Percentiles rank a stretch among this genome's conserved stretches.
Conservation (phyloP, 2,888 invertebrate species). For the Helleia helle region DNA sequence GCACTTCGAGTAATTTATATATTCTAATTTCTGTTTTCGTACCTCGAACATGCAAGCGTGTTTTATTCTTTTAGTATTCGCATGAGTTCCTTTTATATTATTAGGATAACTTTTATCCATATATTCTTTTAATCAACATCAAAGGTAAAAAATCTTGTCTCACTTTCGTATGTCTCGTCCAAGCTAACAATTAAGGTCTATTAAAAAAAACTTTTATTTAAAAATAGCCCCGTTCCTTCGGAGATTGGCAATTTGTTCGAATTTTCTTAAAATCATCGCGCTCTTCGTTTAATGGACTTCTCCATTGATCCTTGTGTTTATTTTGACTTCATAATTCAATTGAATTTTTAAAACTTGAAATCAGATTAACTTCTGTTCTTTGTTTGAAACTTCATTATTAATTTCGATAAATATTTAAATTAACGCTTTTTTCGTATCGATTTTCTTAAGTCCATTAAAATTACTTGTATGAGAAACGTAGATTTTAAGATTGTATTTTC, state of each 20-base stretch:
- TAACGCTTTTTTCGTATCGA: too few relatives aligned
- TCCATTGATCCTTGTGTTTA: constrained; percentile 40
- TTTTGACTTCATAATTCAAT: constrained; percentile 50
- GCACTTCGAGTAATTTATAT: too few relatives aligned
- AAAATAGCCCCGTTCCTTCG: constrained; percentile 34
- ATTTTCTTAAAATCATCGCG: constrained; percentile 55
- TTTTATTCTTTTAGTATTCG: too few relatives aligned
- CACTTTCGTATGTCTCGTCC: constrained; percentile 27
- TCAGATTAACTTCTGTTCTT: constrained; percentile 36
- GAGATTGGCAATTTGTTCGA: constrained; percentile 63
- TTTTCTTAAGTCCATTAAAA: too few relatives aligned
- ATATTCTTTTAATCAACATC: too few relatives aligned
- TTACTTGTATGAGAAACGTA: too few relatives aligned
- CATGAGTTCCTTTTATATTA: too few relatives aligned
- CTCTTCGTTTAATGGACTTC: constrained; percentile 62
- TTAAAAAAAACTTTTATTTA: constrained; percentile 57
- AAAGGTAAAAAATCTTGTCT: constrained; percentile 29
- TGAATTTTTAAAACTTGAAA: constrained; percentile 39
- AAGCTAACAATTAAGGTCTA: constrained; percentile 61
- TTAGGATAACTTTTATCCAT: too few relatives aligned
- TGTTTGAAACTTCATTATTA: constrained; percentile 32
- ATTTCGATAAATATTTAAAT: constrained; percentile 19
- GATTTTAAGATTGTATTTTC: too few relatives aligned
- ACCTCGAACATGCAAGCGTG: too few relatives aligned
- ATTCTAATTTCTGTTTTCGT: too few relatives aligned